A percentile compares a stretch with the other conserved stretches of the same genome.
Evolutionary conservation across 2,888 invertebrate genomes (phyloP).

Genomic region (Liopterus haemorrhoidalis): DNA sequence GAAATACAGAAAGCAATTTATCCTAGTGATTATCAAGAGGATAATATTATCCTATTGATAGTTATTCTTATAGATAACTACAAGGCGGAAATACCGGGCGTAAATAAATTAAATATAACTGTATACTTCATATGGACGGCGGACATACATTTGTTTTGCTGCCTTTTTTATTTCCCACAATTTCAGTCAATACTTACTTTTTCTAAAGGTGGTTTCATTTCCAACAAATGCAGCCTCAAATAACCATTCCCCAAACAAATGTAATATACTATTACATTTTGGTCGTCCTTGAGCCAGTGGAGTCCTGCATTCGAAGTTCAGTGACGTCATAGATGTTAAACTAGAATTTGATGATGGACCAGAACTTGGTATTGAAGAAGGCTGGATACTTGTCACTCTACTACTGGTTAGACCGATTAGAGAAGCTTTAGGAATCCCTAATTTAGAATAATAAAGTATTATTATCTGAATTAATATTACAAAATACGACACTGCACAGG

Average conservation of each 20-base stretch:
- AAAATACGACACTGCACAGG: too few relatives aligned
- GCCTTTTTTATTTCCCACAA: too few relatives aligned
- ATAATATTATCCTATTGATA: too few relatives aligned
- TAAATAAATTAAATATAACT: too few relatives aligned
- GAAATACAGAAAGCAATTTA: too few relatives aligned
- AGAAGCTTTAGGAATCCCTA: slow-evolving; percentile 75
- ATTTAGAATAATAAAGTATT: too few relatives aligned
- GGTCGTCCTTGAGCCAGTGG: slow-evolving; percentile 73
- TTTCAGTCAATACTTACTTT: too few relatives aligned
- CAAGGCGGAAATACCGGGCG: too few relatives aligned
- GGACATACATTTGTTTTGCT: neutral
- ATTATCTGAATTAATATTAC: too few relatives aligned
- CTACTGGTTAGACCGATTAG: slow-evolving; percentile 73
- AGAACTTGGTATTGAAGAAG: slow-evolving; percentile 64
- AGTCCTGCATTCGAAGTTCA: slow-evolving; percentile 46
- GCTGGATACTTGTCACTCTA: slow-evolving; percentile 60
- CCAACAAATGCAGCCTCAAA: slow-evolving; percentile 93
- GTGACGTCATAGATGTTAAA: slow-evolving; percentile 56
- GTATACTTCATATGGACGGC: neutral
- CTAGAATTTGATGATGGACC: slow-evolving; percentile 64
- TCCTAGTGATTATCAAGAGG: too few relatives aligned
- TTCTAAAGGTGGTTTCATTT: slow-evolving; percentile 48
- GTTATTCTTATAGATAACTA: too few relatives aligned
- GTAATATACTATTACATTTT: slow-evolving; percentile 90
- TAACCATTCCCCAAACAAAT: slow-evolving; percentile 93